These are phyloP conservation scores for Nannospalax galili DNA, from an alignment of 2,113 vertebrate species.

Conservation along the genomic window DNA sequence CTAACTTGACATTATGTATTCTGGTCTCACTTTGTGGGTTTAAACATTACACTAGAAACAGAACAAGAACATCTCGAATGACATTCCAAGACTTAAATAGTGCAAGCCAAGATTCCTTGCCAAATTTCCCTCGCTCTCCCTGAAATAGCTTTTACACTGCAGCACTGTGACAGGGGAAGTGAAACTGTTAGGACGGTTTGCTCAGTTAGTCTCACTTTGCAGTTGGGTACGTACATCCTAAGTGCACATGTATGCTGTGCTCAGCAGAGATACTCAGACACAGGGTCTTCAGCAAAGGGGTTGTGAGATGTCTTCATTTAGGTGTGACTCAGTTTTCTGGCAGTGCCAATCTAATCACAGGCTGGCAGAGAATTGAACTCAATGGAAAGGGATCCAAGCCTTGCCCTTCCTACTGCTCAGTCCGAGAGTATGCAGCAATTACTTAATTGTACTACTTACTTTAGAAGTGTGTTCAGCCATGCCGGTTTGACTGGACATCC, in stretches of 20 bases:
- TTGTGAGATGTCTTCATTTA: not conserved
- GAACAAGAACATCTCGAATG: constrained; percentile 76
- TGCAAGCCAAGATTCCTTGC: constrained; percentile 63
- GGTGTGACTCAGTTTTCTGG: not conserved
- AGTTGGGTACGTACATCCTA: not conserved
- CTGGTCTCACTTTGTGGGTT: constrained; percentile 75
- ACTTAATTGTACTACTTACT: constrained; percentile 51
- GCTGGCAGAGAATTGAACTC: not conserved
- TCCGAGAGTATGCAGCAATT: constrained; percentile 20
- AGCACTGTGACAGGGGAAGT: constrained; percentile 47
- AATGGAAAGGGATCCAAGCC: not conserved
- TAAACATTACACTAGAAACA: constrained; percentile 74
- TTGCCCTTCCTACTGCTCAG: not conserved
- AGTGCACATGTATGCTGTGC: not conserved
- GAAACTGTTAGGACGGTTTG: constrained; percentile 25
- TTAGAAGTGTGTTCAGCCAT: constrained; percentile 29
- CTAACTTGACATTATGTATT: constrained; percentile 69
- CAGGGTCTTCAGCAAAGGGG: not conserved
- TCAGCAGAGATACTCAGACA: not conserved
- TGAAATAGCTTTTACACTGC: constrained; percentile 69
- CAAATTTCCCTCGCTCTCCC: constrained; percentile 55
- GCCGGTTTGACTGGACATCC: constrained; percentile 16
- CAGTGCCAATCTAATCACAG: not conserved
- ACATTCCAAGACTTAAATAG: constrained; percentile 77
- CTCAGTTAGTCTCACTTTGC: constrained; percentile 36